Conservation (phyloP, 1,140 invertebrate species). For the Atta colombica region DNA sequence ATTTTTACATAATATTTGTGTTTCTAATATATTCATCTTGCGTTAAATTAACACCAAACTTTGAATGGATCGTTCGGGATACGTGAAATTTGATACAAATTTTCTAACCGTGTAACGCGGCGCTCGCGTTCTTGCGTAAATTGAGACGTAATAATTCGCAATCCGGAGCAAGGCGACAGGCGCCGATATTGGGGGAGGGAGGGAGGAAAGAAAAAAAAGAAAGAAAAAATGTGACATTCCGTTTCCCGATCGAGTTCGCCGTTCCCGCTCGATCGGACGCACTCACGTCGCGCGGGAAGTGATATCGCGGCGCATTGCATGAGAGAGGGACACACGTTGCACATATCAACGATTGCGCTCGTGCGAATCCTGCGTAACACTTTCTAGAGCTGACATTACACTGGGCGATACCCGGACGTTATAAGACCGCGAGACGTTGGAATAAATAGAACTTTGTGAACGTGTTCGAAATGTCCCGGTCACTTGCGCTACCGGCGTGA, state of each 20-base stretch:
- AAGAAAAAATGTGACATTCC: background rate
- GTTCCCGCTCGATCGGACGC: background rate
- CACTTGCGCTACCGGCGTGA: constrained; percentile 23
- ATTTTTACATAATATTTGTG: no score
- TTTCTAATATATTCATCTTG: no score
- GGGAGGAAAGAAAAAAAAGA: no score
- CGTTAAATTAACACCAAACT: no score
- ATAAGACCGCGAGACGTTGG: constrained; percentile 27
- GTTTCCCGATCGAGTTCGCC: constrained; percentile 27
- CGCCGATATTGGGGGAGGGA: background rate
- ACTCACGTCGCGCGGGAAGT: constrained; percentile 4
- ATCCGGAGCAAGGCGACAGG: background rate
- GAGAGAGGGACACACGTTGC: background rate
- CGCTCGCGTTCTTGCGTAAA: constrained; percentile 31
- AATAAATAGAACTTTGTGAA: constrained; percentile 39
- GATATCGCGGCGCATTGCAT: background rate
- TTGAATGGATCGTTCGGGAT: no score
- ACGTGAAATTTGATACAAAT: no score
- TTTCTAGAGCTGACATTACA: constrained; percentile 51
- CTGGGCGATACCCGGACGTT: constrained; percentile 22
- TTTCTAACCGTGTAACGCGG: background rate
- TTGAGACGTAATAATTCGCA: constrained; percentile 11
- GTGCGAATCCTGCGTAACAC: constrained; percentile 62
- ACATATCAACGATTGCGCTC: constrained; percentile 50
- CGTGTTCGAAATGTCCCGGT: constrained; percentile 25